Percentiles rank a stretch among this genome's conserved stretches.
These are phyloP conservation scores for Nemotelus nigrinus DNA, from an alignment of 2,888 invertebrate species.

Conservation along the genomic window DNA sequence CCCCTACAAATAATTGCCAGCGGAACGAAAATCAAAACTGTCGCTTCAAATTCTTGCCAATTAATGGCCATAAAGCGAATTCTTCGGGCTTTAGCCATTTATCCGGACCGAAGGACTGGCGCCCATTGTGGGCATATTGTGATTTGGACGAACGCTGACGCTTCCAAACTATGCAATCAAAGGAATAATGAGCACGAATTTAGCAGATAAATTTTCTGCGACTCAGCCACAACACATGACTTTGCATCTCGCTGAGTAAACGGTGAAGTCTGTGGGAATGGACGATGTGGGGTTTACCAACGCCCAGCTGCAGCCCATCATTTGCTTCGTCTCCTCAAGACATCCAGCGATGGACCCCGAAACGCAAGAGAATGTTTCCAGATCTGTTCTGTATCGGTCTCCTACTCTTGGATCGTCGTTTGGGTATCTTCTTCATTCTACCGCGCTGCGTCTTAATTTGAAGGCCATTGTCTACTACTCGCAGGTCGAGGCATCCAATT, in stretches of 20 bases:
- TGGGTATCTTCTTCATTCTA: conserved; percentile 17
- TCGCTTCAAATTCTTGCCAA: not conserved
- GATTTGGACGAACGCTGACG: conserved; percentile 7
- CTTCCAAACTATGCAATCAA: conserved; percentile 11
- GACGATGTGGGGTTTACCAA: not conserved
- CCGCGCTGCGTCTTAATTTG: conserved; percentile 40
- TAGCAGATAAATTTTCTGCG: not conserved
- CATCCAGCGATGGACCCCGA: not conserved
- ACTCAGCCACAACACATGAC: not conserved
- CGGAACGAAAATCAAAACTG: too few species aligned
- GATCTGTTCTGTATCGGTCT: conserved; percentile 24
- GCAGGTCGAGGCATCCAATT: conserved; percentile 23
- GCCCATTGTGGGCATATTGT: not conserved
- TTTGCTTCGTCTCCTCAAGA: conserved; percentile 14
- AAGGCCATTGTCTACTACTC: conserved; percentile 44
- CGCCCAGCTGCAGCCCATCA: conserved; percentile 19
- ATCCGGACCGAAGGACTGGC: not conserved
- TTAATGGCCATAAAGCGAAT: not conserved
- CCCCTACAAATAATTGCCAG: too few species aligned
- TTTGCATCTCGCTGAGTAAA: conserved; percentile 13
- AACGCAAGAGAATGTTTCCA: conserved; percentile 1
- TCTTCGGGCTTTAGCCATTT: not conserved
- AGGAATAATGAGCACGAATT: not conserved
- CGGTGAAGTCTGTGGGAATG: conserved; percentile 26
- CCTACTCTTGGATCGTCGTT: conserved; percentile 13